Evolutionary conservation across 2,888 invertebrate genomes (phyloP), one percentile per base, ranked within the genome.

Genomic region (Galeruca laticollis): DNA sequence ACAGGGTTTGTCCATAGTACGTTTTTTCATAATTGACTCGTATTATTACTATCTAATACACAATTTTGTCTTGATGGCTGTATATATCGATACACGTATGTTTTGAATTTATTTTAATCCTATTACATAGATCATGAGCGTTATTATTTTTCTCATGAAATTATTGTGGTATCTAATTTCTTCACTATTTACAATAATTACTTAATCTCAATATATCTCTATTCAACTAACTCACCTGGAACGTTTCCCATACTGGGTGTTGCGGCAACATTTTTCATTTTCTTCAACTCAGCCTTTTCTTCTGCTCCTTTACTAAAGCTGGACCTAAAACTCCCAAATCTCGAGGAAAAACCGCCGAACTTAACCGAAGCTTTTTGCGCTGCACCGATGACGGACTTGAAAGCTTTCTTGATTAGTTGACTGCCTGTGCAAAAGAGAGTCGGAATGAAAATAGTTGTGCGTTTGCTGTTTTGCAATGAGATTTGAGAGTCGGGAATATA

Each of bases 261-360:
- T 8, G 47, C n/a, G 18, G 43, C 15, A 13, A n/a, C 49, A 49
- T 49, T 47, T 49, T 60, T 60, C 75, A 86, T 86, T 76, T 86
- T 87, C 73, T 87, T 87, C 71, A 86, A 83, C 68, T 81, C 81
- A 49, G 79, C 81, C 69, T 82, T 81, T 63, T 81, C 80, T 51
- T 80, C 80, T 62, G 78, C 78, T 31, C 78, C 78, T 79, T 89
- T 89, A 60, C 93, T 89, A 79, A 91, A 88, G 72, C 94, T 93
- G 83, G 94, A 94, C 73, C 94, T 88, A 85, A 92, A 90, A 84
- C 91, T 91, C 69, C 92, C 89, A 85, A 92, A 89, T 73, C 92
- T 86, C 84, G 92, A 93, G 70, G 94, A 87, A 80, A 92, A 92
- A 21, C 91, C 90, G 60, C 89, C 89, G 68, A 90, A 80, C 49